Conservation (phyloP, 2,797 vertebrate genomes). For the Cirrhinus mrigala region DNA sequence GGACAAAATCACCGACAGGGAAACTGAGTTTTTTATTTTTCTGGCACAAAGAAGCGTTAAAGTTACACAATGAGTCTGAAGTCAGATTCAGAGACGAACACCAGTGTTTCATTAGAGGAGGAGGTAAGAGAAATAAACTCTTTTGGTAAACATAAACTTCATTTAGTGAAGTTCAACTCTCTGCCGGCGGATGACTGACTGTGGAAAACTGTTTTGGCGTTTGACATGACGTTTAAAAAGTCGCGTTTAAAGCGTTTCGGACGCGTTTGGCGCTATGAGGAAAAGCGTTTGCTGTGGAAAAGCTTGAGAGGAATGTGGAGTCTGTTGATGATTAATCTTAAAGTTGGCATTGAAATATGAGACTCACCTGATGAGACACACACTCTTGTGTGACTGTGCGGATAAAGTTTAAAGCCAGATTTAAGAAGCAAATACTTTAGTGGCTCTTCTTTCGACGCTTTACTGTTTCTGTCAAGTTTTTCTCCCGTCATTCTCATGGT, state of each 20-base stretch:
- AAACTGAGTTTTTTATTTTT: constrained; percentile 64
- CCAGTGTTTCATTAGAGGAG: constrained; percentile 83
- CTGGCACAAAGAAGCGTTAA: constrained; percentile 67
- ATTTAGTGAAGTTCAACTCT: constrained; percentile 42
- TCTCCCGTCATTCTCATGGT: background rate
- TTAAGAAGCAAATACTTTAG: background rate
- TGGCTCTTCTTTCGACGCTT: background rate
- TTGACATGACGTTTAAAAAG: background rate
- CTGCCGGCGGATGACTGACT: constrained; percentile 35
- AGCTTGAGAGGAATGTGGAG: constrained; percentile 37
- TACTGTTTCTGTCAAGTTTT: background rate
- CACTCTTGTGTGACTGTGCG: background rate
- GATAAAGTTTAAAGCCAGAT: constrained; percentile 16
- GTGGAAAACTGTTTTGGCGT: constrained; percentile 22
- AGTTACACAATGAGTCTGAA: constrained; percentile 82
- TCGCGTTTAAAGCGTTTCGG: background rate
- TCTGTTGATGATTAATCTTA: constrained; percentile 60
- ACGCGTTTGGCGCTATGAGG: background rate
- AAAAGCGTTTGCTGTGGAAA: background rate
- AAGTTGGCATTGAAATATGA: constrained; percentile 13
- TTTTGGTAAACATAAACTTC: constrained; percentile 37
- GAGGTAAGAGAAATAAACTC: constrained; percentile 76
- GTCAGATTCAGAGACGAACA: constrained; percentile 80
- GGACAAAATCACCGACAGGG: constrained; percentile 66
- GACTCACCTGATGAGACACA: constrained; percentile 42